Evolutionary conservation across 2,113 vertebrate species (phyloP), one percentile per base, ranked within the genome.

Genomic region (Calonectris borealis): DNA sequence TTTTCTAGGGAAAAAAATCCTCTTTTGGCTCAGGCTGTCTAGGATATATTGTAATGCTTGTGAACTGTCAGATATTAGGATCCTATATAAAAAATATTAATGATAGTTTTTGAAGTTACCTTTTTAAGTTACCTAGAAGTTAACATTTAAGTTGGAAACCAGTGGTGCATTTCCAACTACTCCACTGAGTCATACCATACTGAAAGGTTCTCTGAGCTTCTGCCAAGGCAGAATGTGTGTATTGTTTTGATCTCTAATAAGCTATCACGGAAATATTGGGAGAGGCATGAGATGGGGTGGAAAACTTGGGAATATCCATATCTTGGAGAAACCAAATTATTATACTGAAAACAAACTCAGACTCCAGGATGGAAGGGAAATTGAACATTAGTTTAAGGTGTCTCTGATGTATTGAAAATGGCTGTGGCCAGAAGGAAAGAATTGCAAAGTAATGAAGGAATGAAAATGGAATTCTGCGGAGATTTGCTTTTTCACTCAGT

Each of bases 381-480:
- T 58, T 26, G 52, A 55, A 11, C 34, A 24, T 76, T 52, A 75
- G 5, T 83, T 93, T 86, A 72, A 5, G 13, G 40, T 49, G 8
- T 65, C 44, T 51, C 79, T 82, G 69, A 32, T 82, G 13, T 65
- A 60, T 68, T 92, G 48, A 82, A 70, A 90, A 81, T 72, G 54
- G 7, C 75, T 46, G 24, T 16, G 31, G 48, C 42, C 79, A 66
- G 55, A 77, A 92, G 76, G 79, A 90, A 88, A 96, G 60, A 66
- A 54, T n/a, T 90, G 42, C 83, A 58, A 58, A 83, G 54, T 80
- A 83, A 57, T 40, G 70, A 94, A 83, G 60, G 48, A 92, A 75
- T 86, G 71, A 88, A 96, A 90, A 86, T 51, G 12, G 58, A 90
- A 94, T 88, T 93, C 38, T 90, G 64, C 52, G 71, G 78, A 87